phyloP scores from a whole-genome alignment of 2,888 invertebrate genomes.

The Catonia carolina region DNA sequence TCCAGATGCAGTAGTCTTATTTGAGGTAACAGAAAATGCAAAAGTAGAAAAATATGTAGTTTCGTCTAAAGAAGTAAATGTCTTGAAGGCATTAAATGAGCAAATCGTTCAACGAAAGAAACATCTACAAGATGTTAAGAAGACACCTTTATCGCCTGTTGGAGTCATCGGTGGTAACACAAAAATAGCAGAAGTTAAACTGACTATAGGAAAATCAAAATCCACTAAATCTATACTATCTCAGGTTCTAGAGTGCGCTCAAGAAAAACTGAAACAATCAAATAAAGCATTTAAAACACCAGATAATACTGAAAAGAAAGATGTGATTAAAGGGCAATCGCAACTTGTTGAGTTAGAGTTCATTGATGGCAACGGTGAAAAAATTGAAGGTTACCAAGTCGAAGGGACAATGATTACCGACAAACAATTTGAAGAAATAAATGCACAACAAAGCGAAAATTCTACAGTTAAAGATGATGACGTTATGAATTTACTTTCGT shows the following conservation, averaged over 20 bases:
- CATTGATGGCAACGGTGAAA: conserved; percentile 32
- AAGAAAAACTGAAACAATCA: conserved; percentile 15
- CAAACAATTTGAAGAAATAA: conserved; percentile 8
- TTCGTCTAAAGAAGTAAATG: conserved; percentile 34
- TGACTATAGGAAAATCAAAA: conserved; percentile 27
- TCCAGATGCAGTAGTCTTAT: conserved; percentile 36
- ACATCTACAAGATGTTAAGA: conserved; percentile 23
- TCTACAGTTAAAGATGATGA: conserved; percentile 26
- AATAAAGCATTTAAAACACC: neutral
- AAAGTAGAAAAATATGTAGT: conserved; percentile 35
- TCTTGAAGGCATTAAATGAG: conserved; percentile 34
- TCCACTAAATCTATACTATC: conserved; percentile 30
- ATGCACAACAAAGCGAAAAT: neutral
- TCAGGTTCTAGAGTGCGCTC: conserved; percentile 25
- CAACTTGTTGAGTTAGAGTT: conserved; percentile 31
- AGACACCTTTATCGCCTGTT: conserved; percentile 23
- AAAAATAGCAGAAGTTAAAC: conserved; percentile 32
- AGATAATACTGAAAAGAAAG: neutral
- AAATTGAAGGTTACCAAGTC: conserved; percentile 32
- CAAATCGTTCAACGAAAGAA: conserved; percentile 29
- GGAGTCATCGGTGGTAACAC: conserved; percentile 29
- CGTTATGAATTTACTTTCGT: conserved; percentile 9
- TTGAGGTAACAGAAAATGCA: conserved; percentile 33
- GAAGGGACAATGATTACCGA: conserved; percentile 26
- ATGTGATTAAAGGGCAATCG: conserved; percentile 16